These are phyloP conservation scores for Pseudomyrmex flavicornis DNA, from an alignment of 1,140 invertebrate genomes.

Conservation along the genomic window DNA sequence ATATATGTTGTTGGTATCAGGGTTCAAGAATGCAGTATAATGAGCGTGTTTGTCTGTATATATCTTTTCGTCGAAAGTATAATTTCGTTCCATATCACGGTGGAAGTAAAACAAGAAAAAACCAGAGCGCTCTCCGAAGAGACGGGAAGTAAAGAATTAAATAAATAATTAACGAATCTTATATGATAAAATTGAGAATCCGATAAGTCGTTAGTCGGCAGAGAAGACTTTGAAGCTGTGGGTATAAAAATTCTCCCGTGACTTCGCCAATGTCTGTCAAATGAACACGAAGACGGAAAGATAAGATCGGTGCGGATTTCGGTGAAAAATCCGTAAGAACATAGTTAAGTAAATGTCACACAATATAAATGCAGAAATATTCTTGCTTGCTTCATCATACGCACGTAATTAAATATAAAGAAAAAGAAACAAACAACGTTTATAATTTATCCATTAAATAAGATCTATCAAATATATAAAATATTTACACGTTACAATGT, in stretches of 20 bases:
- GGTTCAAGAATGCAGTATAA: conserved; percentile 31
- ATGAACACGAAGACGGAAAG: conserved; percentile 16
- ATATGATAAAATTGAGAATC: conserved; percentile 16
- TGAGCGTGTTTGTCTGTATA: conserved; percentile 1
- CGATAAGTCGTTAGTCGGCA: conserved; percentile 23
- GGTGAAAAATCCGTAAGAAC: conserved; percentile 24
- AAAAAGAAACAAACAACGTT: neutral
- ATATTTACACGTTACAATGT: neutral
- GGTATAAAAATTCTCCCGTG: conserved; percentile 41
- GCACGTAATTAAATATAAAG: neutral
- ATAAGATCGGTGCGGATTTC: neutral
- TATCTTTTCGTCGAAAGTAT: conserved; percentile 10
- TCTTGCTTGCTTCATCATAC: neutral
- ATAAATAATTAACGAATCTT: conserved; percentile 38
- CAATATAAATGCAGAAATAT: conserved; percentile 9
- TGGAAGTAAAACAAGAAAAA: conserved; percentile 19
- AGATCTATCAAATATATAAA: conserved; percentile 27
- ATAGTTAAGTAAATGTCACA: conserved; percentile 20
- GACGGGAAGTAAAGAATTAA: conserved; percentile 11
- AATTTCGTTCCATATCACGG: conserved; percentile 6
- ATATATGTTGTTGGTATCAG: conserved; percentile 15
- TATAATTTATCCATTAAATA: conserved; percentile 6
- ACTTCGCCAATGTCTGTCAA: conserved; percentile 3
- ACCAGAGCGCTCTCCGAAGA: neutral
- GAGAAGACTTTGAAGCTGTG: conserved; percentile 3